These are phyloP conservation scores for Ophthalmolycus amberensis DNA, from an alignment of 2,113 vertebrate species.

Conservation along the genomic window DNA sequence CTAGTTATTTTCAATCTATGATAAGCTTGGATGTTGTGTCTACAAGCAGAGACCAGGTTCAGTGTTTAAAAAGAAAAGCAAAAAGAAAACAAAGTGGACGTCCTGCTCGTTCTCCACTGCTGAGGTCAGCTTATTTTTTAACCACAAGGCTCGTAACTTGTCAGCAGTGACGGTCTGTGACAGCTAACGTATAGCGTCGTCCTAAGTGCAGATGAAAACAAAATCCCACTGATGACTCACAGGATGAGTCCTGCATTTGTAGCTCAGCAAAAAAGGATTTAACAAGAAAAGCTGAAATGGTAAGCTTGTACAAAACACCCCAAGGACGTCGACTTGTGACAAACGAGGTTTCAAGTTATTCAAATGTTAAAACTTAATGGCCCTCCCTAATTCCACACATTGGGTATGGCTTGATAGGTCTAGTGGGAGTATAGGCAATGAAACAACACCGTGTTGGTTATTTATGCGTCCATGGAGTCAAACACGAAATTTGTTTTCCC, in stretches of 20 bases:
- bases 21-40: not conserved
- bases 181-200: not conserved
- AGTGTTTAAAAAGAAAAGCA: not conserved
- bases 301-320: not conserved
- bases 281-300: not conserved
- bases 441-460: not conserved
- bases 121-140: not conserved
- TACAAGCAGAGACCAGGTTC: not conserved
- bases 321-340: not conserved
- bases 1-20: slow-evolving; percentile 26
- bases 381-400: slow-evolving; percentile 54
- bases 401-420: slow-evolving; percentile 6
- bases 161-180: not conserved
- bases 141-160: not conserved
- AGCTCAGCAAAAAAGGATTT: not conserved
- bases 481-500: slow-evolving; percentile 13
- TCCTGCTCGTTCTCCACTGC: not conserved
- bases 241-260: not conserved
- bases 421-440: slow-evolving; percentile 33
- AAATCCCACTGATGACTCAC: not conserved
- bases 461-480: slow-evolving; percentile 3
- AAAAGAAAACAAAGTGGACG: not conserved
- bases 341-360: slow-evolving; percentile 17
- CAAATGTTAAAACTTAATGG: not conserved
- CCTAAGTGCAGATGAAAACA: not conserved